These are phyloP conservation scores for Peromyscus nudipes DNA, from an alignment of 2,797 vertebrate genomes.

Conservation along the genomic window DNA sequence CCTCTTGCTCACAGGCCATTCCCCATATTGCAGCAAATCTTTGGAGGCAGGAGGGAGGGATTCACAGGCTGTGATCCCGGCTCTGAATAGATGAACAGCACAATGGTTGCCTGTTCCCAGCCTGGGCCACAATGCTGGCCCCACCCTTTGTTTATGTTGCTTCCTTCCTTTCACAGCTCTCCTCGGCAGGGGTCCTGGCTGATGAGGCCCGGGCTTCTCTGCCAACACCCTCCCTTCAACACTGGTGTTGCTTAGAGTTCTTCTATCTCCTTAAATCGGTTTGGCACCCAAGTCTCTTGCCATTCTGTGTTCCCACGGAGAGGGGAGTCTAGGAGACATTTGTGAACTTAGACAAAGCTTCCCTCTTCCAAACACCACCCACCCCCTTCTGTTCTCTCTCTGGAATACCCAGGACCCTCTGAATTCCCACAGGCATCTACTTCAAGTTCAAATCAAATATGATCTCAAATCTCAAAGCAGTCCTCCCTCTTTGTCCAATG, in stretches of 20 bases:
- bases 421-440: neutral
- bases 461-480: neutral
- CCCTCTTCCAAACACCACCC: neutral
- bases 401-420: neutral
- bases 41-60: neutral
- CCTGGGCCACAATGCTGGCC: neutral
- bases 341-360: neutral
- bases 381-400: neutral
- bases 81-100: slow-evolving; percentile 42
- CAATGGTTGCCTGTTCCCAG: neutral
- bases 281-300: neutral
- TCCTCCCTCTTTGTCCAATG: neutral
- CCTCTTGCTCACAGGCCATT: neutral
- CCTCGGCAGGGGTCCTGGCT: neutral
- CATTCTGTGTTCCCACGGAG: neutral
- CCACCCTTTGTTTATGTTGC: neutral
- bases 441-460: slow-evolving; percentile 5
- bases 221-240: neutral
- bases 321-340: neutral
- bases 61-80: neutral
- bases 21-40: neutral
- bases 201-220: neutral
- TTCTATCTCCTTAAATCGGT: neutral
- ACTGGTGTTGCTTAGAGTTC: neutral
- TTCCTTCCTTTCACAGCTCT: slow-evolving; percentile 34